Evolutionary conservation across 2,797 vertebrate genomes (phyloP).

Genomic region (Danio aesculapii): DNA sequence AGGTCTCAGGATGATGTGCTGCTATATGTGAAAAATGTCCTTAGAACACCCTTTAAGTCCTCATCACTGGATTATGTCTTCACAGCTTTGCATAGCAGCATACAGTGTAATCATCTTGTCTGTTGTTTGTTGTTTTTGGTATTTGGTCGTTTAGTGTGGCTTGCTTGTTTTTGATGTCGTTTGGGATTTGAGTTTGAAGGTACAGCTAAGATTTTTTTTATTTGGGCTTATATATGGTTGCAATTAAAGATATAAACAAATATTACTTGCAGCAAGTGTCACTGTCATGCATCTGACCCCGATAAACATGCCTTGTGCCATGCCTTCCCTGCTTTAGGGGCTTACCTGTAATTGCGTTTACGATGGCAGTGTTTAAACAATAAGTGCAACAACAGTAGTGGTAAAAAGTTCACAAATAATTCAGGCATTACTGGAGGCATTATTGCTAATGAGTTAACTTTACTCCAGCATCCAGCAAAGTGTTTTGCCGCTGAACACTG

Average conservation of each 20-base stretch:
- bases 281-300: slow-evolving; percentile 10
- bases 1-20: slow-evolving; percentile 25
- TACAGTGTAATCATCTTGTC: too few relatives aligned
- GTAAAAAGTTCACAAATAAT: background rate
- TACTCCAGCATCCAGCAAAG: too few relatives aligned
- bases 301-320: background rate
- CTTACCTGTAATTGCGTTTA: background rate
- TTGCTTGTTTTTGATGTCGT: slow-evolving; percentile 21
- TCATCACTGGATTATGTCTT: too few relatives aligned
- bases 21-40: slow-evolving; percentile 12
- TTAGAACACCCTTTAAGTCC: background rate
- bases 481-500: too few relatives aligned
- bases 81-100: too few relatives aligned
- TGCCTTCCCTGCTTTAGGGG: background rate
- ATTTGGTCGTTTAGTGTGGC: background rate
- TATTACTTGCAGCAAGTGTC: slow-evolving; percentile 1
- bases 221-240: slow-evolving; percentile 1
- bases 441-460: too few relatives aligned
- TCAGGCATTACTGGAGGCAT: background rate
- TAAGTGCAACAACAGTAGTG: background rate
- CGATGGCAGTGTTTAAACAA: background rate
- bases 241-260: background rate
- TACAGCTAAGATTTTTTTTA: background rate
- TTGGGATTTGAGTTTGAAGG: background rate
- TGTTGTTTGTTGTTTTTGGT: too few relatives aligned